Conservation (phyloP, 2,888 invertebrate genomes). For the Archips crataeganus region DNA sequence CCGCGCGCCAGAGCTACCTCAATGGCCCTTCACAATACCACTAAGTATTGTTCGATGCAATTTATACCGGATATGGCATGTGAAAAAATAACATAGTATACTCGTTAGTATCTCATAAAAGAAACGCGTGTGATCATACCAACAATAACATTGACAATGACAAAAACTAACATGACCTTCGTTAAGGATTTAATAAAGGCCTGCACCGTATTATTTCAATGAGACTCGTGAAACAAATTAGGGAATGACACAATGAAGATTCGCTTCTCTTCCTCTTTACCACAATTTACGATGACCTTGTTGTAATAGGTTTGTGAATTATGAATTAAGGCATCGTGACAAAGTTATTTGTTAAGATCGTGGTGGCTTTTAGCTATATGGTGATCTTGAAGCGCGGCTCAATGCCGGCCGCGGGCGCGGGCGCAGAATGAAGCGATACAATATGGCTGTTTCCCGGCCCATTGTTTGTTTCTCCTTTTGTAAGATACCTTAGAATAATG, state of each 20-base stretch:
- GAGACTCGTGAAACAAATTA: slow-evolving; percentile 12
- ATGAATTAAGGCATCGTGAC: slow-evolving; percentile 24
- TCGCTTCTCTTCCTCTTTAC: slow-evolving; percentile 23
- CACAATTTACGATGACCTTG: slow-evolving; percentile 18
- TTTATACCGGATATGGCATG: slow-evolving; percentile 34
- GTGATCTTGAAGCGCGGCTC: slow-evolving; percentile 23
- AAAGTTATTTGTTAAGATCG: slow-evolving; percentile 20
- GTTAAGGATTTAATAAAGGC: slow-evolving; percentile 30
- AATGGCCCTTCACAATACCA: slow-evolving; percentile 32
- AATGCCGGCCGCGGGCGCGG: slow-evolving; percentile 33
- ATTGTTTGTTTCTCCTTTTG: slow-evolving; percentile 43
- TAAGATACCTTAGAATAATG: slow-evolving; percentile 38
- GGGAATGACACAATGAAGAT: slow-evolving; percentile 30
- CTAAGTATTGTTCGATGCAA: slow-evolving; percentile 21
- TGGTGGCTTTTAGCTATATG: slow-evolving; percentile 19
- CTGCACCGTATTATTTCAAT: slow-evolving; percentile 4
- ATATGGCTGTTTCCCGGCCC: slow-evolving; percentile 39
- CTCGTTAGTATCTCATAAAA: slow-evolving; percentile 29
- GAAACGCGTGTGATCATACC: slow-evolving; percentile 38
- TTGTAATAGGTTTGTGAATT: slow-evolving; percentile 6
- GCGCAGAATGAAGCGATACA: slow-evolving; percentile 31
- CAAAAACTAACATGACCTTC: slow-evolving; percentile 35
- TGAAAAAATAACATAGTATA: slow-evolving; percentile 32
- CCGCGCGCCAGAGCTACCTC: slow-evolving; percentile 9
- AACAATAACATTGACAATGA: slow-evolving; percentile 35